Base-by-base conservation (phyloP, 2,888 invertebrate species). In the Scaptodrosophila latifasciaeformis region DNA sequence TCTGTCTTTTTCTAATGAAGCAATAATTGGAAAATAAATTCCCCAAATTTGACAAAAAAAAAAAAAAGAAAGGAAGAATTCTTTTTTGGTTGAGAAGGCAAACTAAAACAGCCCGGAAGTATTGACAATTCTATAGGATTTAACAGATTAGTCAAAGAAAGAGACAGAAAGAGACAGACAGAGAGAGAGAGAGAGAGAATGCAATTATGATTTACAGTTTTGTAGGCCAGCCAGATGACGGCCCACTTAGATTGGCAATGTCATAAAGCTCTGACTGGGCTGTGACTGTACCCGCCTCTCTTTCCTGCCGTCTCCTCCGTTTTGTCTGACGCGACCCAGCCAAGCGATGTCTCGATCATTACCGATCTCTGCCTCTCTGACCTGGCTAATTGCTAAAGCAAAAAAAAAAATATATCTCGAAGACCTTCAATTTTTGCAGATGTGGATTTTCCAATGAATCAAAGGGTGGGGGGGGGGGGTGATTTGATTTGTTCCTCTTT, bases 21-120 rank as follows among this genome's bases (percentile, higher is more conserved):
- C 79, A 75, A 72, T 78, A 72, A 78, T 78, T 72, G 71, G 61
- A 63, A 75, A 78, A 78, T 63, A 75, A 71, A 71, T 78, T 72
- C 71, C 30, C 42, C 50, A 57, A 70, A 72, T 78, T 70, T 71
- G 59, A 59, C n/a, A n/a, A n/a, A n/a, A n/a, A n/a, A n/a, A n/a
- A n/a, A n/a, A n/a, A n/a, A n/a, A n/a, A n/a, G n/a, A n/a, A n/a
- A n/a, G n/a, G n/a, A n/a, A n/a, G n/a, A n/a, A n/a, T n/a, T n/a
- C n/a, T n/a, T n/a, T n/a, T n/a, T n/a, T 78, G 67, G 71, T 72
- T 76, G 75, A 72, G 79, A 75, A 72, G 71, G 49, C 56, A 54
- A 63, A 67, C 48, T 56, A 60, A 13, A 43, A 15, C n/a, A n/a
- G 49, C n/a, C n/a, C n/a, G n/a, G n/a, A n/a, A n/a, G n/a, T n/a